These are phyloP conservation scores for Cuculus canorus DNA, from an alignment of 2,797 vertebrate species.

Conservation along the genomic window DNA sequence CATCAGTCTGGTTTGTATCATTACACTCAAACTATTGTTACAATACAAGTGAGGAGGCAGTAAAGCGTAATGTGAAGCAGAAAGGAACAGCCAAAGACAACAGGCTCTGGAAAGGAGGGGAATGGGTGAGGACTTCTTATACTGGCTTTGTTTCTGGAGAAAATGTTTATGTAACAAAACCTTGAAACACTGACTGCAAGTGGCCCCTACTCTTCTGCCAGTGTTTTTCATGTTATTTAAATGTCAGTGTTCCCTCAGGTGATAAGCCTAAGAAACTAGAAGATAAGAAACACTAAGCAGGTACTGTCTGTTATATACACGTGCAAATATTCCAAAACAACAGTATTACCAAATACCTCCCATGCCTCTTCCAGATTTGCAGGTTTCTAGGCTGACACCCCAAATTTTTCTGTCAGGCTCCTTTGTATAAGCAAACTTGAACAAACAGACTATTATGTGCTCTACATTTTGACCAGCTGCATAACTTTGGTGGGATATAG, in stretches of 20 bases:
- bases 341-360: neutral
- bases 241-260: neutral
- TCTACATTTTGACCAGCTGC: conserved; percentile 9
- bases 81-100: conserved; percentile 38
- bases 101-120: neutral
- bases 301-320: neutral
- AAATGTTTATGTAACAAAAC: conserved; percentile 45
- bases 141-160: conserved; percentile 39
- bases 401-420: neutral
- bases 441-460: neutral
- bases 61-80: neutral
- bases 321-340: neutral
- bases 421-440: neutral
- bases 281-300: neutral
- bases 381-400: neutral
- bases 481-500: neutral
- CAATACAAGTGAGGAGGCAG: neutral
- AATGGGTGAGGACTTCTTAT: conserved; percentile 7
- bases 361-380: neutral
- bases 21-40: neutral
- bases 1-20: neutral
- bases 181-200: neutral
- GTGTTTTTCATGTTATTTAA: conserved; percentile 20
- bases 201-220: neutral
- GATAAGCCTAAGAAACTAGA: neutral